Percentiles rank a stretch among this genome's conserved stretches.
Evolutionary conservation across 2,797 vertebrate genomes (phyloP).

Genomic region (Gila robusta): DNA sequence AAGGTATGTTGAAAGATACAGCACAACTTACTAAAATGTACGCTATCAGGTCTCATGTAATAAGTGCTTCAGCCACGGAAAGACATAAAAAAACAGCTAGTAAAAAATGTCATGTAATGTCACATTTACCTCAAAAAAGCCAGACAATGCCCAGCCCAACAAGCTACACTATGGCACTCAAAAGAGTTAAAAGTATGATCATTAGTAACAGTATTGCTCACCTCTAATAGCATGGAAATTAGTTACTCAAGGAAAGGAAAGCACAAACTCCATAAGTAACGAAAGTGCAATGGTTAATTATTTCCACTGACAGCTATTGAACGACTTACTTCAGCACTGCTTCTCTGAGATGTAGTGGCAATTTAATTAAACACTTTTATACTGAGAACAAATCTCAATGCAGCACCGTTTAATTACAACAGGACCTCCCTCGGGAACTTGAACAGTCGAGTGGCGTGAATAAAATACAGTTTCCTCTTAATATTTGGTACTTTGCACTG

Average conservation of each 20-base stretch:
- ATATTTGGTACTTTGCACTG: neutral
- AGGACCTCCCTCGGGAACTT: neutral
- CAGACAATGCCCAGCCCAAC: neutral
- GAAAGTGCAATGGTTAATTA: neutral
- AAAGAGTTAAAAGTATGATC: neutral
- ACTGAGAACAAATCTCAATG: conserved; percentile 27
- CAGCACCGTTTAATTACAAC: conserved; percentile 32
- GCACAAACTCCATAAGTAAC: neutral
- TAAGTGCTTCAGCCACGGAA: neutral
- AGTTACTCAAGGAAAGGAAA: neutral
- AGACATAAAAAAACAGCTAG: neutral
- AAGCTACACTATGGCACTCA: neutral
- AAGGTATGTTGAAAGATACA: neutral
- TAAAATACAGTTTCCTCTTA: neutral
- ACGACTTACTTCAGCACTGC: neutral
- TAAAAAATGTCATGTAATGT: neutral
- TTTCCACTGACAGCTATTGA: conserved; percentile 16
- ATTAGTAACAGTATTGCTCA: neutral
- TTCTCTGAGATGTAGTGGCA: neutral
- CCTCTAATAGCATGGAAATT: neutral
- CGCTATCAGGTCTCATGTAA: neutral
- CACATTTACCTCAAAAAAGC: neutral
- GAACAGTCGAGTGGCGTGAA: neutral
- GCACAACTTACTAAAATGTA: neutral
- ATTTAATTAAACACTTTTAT: conserved; percentile 45